Percentiles rank a stretch among this genome's conserved stretches.
phyloP scores from a whole-genome alignment of 2,797 vertebrate genomes.

The Pseudomugil gertrudae region DNA sequence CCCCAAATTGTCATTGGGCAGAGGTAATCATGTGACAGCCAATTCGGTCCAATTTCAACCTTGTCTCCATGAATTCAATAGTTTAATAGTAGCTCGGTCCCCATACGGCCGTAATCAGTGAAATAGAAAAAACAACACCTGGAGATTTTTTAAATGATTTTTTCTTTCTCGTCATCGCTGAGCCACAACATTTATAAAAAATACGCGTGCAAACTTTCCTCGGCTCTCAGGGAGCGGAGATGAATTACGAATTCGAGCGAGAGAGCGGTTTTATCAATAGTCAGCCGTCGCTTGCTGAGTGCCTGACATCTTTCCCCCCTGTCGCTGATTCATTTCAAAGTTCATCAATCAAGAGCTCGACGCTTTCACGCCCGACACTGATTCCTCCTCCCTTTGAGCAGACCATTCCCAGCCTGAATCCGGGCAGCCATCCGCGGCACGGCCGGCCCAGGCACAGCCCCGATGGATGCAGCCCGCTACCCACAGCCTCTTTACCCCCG shows the following conservation, averaged over 20 bases:
- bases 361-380: slow-evolving; percentile 99
- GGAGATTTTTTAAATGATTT: slow-evolving; percentile 83
- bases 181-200: slow-evolving; percentile 92
- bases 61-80: slow-evolving; percentile 99
- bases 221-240: slow-evolving; percentile 91
- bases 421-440: slow-evolving; percentile 97
- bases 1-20: slow-evolving; percentile 99
- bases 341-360: slow-evolving; percentile 99
- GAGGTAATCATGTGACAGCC: slow-evolving; percentile 99
- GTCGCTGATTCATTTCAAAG: slow-evolving; percentile 99
- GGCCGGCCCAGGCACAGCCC: slow-evolving; percentile 96
- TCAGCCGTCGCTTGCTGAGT: slow-evolving; percentile 99
- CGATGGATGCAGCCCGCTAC: slow-evolving; percentile 92
- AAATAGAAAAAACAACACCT: slow-evolving; percentile 89
- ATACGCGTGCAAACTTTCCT: slow-evolving; percentile 94
- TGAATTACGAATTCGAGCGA: slow-evolving; percentile 99
- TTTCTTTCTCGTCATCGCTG: slow-evolving; percentile 71
- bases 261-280: slow-evolving; percentile 99
- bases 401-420: slow-evolving; percentile 99
- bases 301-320: slow-evolving; percentile 99
- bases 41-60: slow-evolving; percentile 99
- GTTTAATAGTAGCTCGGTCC: slow-evolving; percentile 99
- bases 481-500: slow-evolving; percentile 92
- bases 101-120: slow-evolving; percentile 99
- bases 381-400: slow-evolving; percentile 99